Base-by-base conservation (phyloP, 2,113 vertebrate genomes). In the Oreotrochilus melanogaster region DNA sequence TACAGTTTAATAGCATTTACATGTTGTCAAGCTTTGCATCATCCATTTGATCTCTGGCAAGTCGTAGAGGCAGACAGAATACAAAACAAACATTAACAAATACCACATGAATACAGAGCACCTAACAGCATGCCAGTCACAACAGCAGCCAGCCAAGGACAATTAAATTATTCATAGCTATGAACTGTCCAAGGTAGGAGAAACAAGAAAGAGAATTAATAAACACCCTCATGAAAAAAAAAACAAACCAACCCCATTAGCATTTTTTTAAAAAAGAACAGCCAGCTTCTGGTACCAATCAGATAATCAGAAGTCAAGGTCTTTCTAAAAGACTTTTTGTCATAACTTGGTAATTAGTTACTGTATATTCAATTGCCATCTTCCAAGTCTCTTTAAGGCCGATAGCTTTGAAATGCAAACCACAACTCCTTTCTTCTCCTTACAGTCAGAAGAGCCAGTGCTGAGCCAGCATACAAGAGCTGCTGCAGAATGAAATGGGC, bases 91-190 rank as follows among this genome's bases (percentile, higher is more conserved):
- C 81, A 91, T 58, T 87, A 89, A 95, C 53, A 94, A 92, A 79
- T 22, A 92, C 70, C 61, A 79, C 50, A 83, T 74, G 82, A 94
- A 83, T 78, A 54, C 89, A 86, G 75, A 93, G 91, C 58, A 39
- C 58, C 21, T 87, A 93, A 53, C 76, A 71, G 67, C 39, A 53
- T 54, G 64, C 74, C 84, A 88, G 81, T 92, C 78, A 86, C 84
- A 83, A 66, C 47, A 93, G 60, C 45, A 96, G 54, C 86, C 80
- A 79, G 82, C 11, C 75, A 87, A 88, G 91, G 93, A 92, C 93
- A 95, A 93, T 91, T 95, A 94, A 94, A 96, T 96, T 93, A 96
- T 95, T 94, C 92, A 93, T 47, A 92, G 43, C 80, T 65, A 86
- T 50, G 92, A 97, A 95, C 94, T 92, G 93, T 93, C 94, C 95